Evolutionary conservation across 92 coral and sea anemone genomes (phyloP), one percentile per base, ranked within the genome.

Genomic region (Nematostella vectensis): DNA sequence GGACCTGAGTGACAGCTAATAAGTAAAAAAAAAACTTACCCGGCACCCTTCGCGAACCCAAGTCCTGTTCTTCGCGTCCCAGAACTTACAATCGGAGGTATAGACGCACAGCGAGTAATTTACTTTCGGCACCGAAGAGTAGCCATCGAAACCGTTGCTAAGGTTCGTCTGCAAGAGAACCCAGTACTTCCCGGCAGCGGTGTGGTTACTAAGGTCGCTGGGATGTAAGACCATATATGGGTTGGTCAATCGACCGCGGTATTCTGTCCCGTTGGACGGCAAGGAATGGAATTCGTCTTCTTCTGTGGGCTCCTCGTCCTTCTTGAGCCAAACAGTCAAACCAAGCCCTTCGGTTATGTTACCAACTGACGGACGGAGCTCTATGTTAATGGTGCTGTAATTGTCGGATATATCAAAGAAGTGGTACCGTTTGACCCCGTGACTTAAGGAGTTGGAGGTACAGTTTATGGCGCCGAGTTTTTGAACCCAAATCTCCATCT

Each of bases 51-150:
- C 57, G 2, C 54, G 71, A 19, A 42, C 44, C 83, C 78, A 77
- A 9, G 27, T 51, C 45, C 64, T 38, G 15, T 23, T 27, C 15
- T 12, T 15, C 12, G 30, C 55, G 29, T 62, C 24, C 83, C 83
- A 76, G 58, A 40, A 70, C 33, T 65, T 50, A 54, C 83, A 77
- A 29, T 63, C 83, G 0, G 83, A 77, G 10, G 83, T 63, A 45
- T 63, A 77, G 10, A 27, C 48, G 45, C 77, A 63, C 3, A 77
- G 18, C 37, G 69, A 30, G 49, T 69, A 77, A 26, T 77, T 57
- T 25, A 63, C 21, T 8, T 17, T 17, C 4, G 4, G 12, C 4
- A 17, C 51, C 4, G 4, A 4, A 4, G 4, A 4, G 51, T 45
- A 10, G 4, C 23, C 51, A 19, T 11, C 11, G 51, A 9, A 10